Percentiles rank a stretch among this genome's conserved stretches.
phyloP scores from a whole-genome alignment of 1,140 invertebrate genomes.

The Akabosia matsudoensis region DNA sequence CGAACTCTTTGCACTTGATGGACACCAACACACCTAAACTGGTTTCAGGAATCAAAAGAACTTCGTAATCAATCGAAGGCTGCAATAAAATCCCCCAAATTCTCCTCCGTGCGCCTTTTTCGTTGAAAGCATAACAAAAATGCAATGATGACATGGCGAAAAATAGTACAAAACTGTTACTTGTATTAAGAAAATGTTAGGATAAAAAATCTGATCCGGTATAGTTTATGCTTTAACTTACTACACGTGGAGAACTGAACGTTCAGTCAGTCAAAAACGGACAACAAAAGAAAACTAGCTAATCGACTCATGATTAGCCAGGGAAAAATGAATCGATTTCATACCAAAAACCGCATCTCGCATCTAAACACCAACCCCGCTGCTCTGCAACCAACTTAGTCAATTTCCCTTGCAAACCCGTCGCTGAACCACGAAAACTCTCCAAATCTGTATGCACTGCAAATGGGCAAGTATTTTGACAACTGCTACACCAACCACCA shows the following conservation, averaged over 20 bases:
- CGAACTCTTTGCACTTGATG: not conserved
- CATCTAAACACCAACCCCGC: not conserved
- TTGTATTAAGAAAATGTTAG: no score
- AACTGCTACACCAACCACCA: constrained; percentile 20
- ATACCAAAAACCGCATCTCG: not conserved
- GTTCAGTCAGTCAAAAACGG: not conserved
- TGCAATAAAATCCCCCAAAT: no score
- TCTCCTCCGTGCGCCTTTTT: no score
- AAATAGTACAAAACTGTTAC: no score
- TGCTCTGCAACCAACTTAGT: not conserved
- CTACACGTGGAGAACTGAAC: not conserved
- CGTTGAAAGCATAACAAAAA: no score
- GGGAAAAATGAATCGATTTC: not conserved
- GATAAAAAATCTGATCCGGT: no score
- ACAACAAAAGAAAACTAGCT: not conserved
- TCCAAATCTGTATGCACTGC: not conserved
- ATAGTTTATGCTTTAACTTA: no score
- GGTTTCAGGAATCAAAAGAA: not conserved
- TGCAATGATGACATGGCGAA: no score
- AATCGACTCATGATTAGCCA: not conserved
- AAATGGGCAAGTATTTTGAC: constrained; percentile 1
- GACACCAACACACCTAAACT: not conserved
- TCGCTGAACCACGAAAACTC: not conserved
- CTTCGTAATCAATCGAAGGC: no score
- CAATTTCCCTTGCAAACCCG: not conserved